Evolutionary conservation across 1,140 invertebrate genomes (phyloP).

Genomic region (Trichonephila clavipes): DNA sequence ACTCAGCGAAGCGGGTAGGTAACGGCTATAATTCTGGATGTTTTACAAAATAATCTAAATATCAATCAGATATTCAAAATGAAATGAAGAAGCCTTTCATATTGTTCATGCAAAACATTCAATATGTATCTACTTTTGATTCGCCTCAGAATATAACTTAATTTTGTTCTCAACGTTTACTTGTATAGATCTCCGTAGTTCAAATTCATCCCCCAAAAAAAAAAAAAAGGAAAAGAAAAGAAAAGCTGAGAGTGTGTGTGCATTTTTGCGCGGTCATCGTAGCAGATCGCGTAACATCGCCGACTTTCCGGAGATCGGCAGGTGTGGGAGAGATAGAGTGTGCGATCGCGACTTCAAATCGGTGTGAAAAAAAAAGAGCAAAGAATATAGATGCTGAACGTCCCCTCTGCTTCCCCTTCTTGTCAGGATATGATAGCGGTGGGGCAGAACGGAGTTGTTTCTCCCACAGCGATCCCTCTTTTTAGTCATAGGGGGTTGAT

Average conservation of each 20-base stretch:
- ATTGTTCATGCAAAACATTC: too few relatives aligned
- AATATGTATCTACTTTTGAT: too few relatives aligned
- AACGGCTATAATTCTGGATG: too few relatives aligned
- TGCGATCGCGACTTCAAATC: not conserved
- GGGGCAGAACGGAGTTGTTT: slow-evolving; percentile 60
- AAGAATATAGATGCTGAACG: not conserved
- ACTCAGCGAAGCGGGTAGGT: too few relatives aligned
- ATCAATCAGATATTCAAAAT: too few relatives aligned
- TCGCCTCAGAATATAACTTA: too few relatives aligned
- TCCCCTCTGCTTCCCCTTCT: not conserved
- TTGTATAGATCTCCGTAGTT: not conserved
- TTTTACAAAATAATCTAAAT: too few relatives aligned
- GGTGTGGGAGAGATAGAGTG: slow-evolving; percentile 10
- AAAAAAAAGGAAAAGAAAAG: too few relatives aligned
- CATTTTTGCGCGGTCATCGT: not conserved
- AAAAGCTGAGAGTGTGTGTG: not conserved
- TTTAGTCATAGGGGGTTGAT: slow-evolving; percentile 12
- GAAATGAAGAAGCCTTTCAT: too few relatives aligned
- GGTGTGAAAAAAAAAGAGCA: not conserved
- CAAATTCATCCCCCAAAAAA: not conserved
- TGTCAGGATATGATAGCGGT: slow-evolving; percentile 61
- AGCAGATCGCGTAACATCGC: not conserved
- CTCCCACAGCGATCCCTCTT: slow-evolving; percentile 23
- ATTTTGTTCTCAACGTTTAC: not conserved
- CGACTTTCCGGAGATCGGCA: slow-evolving; percentile 29